Conservation (phyloP, 2,113 vertebrate species). For the Upupa epops region DNA sequence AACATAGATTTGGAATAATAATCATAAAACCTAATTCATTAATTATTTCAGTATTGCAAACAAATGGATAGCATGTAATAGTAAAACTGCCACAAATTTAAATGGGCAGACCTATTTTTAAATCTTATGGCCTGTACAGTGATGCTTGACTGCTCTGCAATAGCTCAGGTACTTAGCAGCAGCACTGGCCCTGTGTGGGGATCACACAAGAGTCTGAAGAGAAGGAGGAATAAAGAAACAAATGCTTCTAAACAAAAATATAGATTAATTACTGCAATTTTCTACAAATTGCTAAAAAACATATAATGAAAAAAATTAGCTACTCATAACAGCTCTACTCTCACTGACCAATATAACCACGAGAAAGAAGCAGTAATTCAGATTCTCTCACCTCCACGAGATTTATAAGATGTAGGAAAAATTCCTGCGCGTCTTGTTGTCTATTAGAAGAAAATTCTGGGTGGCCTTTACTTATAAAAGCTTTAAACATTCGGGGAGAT, state of each 20-base stretch:
- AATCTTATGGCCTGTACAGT: neutral
- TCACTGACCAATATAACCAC: neutral
- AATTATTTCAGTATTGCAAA: neutral
- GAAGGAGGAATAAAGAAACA: neutral
- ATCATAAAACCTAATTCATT: neutral
- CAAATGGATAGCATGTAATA: neutral
- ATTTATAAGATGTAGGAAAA: constrained; percentile 91
- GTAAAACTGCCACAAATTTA: neutral
- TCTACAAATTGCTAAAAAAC: neutral
- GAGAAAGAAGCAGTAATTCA: neutral
- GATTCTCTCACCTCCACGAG: constrained; percentile 86
- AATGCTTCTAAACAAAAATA: neutral
- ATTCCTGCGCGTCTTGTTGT: constrained; percentile 95
- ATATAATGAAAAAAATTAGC: neutral
- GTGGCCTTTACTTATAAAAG: constrained; percentile 90
- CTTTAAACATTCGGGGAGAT: constrained; percentile 92
- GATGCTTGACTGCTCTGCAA: neutral
- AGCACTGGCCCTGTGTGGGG: neutral
- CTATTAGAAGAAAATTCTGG: constrained; percentile 94
- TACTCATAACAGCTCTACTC: neutral
- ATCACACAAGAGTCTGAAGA: neutral
- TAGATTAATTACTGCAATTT: neutral
- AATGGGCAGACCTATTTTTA: neutral
- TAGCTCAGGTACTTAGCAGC: neutral
- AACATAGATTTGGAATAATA: neutral